Conservation (phyloP, 2,797 vertebrate species). For the Cephalopachus bancanus region DNA sequence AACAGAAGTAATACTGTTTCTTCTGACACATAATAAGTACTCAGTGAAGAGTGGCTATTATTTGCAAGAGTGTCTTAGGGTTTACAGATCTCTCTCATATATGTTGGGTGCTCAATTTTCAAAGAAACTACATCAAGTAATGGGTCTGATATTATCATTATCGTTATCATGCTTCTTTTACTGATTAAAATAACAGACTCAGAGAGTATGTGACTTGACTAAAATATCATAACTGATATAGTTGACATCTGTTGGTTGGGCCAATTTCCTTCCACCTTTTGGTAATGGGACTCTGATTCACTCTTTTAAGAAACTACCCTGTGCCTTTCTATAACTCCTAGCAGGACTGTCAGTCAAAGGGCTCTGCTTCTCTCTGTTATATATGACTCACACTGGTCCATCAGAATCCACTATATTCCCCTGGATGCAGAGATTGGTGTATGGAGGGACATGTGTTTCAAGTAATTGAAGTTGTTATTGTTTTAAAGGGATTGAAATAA, state of each 20-base stretch:
- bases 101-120: constrained; percentile 13
- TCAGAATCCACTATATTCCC: not conserved
- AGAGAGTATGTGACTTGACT: constrained; percentile 1
- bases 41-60: not conserved
- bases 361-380: not conserved
- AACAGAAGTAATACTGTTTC: constrained; percentile 1
- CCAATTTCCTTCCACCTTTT: constrained; percentile 52
- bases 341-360: not conserved
- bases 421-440: not conserved
- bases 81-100: not conserved
- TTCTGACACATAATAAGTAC: not conserved
- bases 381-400: not conserved
- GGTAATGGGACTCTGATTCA: not conserved
- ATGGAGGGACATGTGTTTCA: not conserved
- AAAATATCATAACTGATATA: not conserved
- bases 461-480: not conserved
- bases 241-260: not conserved
- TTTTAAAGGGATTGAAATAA: not conserved
- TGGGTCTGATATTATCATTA: constrained; percentile 7
- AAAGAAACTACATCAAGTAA: constrained; percentile 26
- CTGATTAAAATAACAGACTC: not conserved
- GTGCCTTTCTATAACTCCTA: not conserved
- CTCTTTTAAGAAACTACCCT: constrained; percentile 12
- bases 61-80: constrained; percentile 4
- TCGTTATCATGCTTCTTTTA: not conserved